Percentiles rank a stretch among this genome's conserved stretches.
Conservation (phyloP, 1,140 invertebrate genomes). For the Sinonovacula constricta region DNA sequence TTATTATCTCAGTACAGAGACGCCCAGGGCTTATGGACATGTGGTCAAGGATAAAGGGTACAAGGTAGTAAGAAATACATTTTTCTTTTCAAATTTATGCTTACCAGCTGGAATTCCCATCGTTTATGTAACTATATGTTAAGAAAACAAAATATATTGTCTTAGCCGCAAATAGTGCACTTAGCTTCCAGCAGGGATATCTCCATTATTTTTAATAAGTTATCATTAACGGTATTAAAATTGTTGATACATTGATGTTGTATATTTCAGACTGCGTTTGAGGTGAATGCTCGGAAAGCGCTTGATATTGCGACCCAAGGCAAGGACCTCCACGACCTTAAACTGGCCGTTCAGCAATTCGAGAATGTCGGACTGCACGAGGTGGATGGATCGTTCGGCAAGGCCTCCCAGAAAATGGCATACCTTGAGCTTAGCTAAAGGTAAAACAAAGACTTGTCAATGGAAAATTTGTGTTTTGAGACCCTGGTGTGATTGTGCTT, state of each 20-base stretch:
- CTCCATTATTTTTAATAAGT: too few relatives aligned
- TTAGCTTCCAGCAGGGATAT: too few relatives aligned
- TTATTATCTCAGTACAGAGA: slow-evolving; percentile 44
- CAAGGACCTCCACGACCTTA: slow-evolving; percentile 35
- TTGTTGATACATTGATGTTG: too few relatives aligned
- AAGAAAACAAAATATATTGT: too few relatives aligned
- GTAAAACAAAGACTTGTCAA: too few relatives aligned
- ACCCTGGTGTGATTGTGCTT: too few relatives aligned
- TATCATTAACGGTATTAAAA: too few relatives aligned
- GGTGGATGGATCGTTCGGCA: slow-evolving; percentile 27
- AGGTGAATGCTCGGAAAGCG: slow-evolving; percentile 18
- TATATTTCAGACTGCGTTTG: slow-evolving; percentile 42
- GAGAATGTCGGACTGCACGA: slow-evolving; percentile 25
- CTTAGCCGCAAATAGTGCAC: too few relatives aligned
- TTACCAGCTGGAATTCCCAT: too few relatives aligned
- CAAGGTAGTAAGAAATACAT: slow-evolving; percentile 16
- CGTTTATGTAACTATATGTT: too few relatives aligned
- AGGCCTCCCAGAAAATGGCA: slow-evolving; percentile 29
- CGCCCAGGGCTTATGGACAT: slow-evolving; percentile 25
- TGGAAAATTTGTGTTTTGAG: too few relatives aligned
- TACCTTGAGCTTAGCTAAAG: slow-evolving; percentile 45
- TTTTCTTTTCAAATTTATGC: not conserved
- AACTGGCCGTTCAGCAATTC: slow-evolving; percentile 11
- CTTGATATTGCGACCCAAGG: slow-evolving; percentile 27
- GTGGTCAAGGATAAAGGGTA: slow-evolving; percentile 27